Base-by-base conservation (phyloP, 2,113 vertebrate species). In the Clarias macrocephalus region DNA sequence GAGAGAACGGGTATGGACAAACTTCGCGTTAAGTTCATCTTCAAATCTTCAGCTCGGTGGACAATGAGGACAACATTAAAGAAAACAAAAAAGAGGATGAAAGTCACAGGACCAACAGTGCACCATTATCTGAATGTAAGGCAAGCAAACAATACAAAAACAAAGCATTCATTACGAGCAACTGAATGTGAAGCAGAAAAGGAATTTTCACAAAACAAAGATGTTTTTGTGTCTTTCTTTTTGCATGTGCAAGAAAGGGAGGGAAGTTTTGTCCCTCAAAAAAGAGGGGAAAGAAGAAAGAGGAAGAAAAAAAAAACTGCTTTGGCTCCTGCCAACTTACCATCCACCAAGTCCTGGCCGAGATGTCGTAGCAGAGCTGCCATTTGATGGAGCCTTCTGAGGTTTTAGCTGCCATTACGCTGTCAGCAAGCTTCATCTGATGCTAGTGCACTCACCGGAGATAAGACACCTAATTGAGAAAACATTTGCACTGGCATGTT, bases 351-450 rank as follows among this genome's bases (percentile, higher is more conserved):
- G 98, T 99, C 96, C 98, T 96, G 97, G 98, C 98, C 92, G 98
- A 99, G 98, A 99, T 99, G 97, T 99, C 98, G 97, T 99, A 99
- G 97, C 98, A 99, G 93, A 99, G 98, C 96, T 99, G 98, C 98
- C 98, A 99, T 98, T 99, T 99, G 97, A 99, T 98, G 96, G 98
- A 99, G 92, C 98, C 98, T 94, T 99, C 98, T 95, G 98, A 96
- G 96, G 95, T 96, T 96, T 98, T 99, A 93, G 95, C 97, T 97
- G 98, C 98, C 98, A 99, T 99, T 93, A 95, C 96, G 97, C 97
- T 97, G 97, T 98, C 97, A 97, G 96, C 96, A 96, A 97, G 96
- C 96, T 96, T 98, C 98, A 98, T 99, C 97, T 97, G 98, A 96
- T 96, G 97, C 96, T 95, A 95, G 90, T 37, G 93, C 92, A 96